Evolutionary conservation across 2,888 invertebrate genomes (phyloP), one percentile per base, ranked within the genome.

Genomic region (Andrena fulva): DNA sequence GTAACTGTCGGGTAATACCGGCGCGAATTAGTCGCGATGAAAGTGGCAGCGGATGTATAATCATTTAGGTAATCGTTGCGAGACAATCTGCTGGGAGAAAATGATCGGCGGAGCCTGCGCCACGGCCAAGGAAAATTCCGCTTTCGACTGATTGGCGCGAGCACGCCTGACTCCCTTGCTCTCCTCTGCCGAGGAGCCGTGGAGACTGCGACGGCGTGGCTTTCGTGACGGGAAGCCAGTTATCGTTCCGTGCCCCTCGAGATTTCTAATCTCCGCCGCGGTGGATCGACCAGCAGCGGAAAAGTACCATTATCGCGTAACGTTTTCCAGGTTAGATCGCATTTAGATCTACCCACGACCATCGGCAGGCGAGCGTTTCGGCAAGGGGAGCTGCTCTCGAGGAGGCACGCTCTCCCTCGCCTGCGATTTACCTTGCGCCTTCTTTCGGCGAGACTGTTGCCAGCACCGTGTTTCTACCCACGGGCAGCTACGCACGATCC

Each of bases 11-110:
- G 54, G 86, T 87, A 87, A 86, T 77, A 85, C 24, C 71, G 63
- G 42, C 69, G 73, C 73, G 85, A 76, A 90, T 89, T 89, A 86
- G 75, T 54, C 84, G 79, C 86, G 90, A 91, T 86, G 90, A 91
- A 90, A 91, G 90, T 89, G 85, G 56, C 89, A 67, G 84, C 85
- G 80, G 85, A 89, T 86, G 84, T 88, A 89, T 87, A 86, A 88
- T 87, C 89, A 89, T 89, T 90, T 90, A 87, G 89, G 89, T 90
- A 91, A 91, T 90, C 90, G 90, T 78, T 86, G 86, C 80, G 87
- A 90, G 90, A 90, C 89, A 90, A 91, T 91, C 89, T 90, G 50
- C 59, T 27, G 67, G 85, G 85, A 88, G 84, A 87, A 87, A 87
- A 86, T 85, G 66, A 83, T 69, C 80, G 73, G 75, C 42, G 76